phyloP scores from a whole-genome alignment of 2,888 invertebrate genomes.

The Mythimna albipuncta region DNA sequence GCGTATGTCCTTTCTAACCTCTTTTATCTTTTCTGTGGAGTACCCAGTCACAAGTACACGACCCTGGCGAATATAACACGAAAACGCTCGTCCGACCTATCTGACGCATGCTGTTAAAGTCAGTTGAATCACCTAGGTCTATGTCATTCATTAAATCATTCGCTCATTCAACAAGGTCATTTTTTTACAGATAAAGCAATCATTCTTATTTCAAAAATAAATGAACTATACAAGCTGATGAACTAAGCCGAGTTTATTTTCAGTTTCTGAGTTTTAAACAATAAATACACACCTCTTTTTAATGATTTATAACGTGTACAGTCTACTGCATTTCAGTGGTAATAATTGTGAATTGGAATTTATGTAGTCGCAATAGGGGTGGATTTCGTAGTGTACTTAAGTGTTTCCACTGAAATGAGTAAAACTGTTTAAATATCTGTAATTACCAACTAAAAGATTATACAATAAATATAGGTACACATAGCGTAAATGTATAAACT shows the following conservation, averaged over 20 bases:
- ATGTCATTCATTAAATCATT: slow-evolving; percentile 1
- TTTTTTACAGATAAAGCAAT: neutral
- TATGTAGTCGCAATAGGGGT: too few species aligned
- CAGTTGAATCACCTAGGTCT: neutral
- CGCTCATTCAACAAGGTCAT: neutral
- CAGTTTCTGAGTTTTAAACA: neutral
- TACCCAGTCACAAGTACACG: too few species aligned
- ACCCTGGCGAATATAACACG: too few species aligned
- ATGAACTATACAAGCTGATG: neutral
- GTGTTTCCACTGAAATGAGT: too few species aligned
- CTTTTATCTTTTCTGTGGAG: too few species aligned
- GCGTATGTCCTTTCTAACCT: too few species aligned
- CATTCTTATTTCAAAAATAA: neutral
- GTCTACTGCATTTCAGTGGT: neutral
- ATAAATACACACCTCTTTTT: neutral
- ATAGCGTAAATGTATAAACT: neutral
- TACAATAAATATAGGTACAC: neutral
- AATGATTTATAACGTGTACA: too few species aligned
- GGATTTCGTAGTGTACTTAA: neutral
- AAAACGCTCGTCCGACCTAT: too few species aligned
- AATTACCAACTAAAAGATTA: neutral
- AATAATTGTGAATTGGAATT: neutral
- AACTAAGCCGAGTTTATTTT: neutral
- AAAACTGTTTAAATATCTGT: neutral
- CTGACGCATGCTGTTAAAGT: too few species aligned